Evolutionary conservation across 2,888 invertebrate species (phyloP), one percentile per base, ranked within the genome.

Genomic region (Dioctria linearis): DNA sequence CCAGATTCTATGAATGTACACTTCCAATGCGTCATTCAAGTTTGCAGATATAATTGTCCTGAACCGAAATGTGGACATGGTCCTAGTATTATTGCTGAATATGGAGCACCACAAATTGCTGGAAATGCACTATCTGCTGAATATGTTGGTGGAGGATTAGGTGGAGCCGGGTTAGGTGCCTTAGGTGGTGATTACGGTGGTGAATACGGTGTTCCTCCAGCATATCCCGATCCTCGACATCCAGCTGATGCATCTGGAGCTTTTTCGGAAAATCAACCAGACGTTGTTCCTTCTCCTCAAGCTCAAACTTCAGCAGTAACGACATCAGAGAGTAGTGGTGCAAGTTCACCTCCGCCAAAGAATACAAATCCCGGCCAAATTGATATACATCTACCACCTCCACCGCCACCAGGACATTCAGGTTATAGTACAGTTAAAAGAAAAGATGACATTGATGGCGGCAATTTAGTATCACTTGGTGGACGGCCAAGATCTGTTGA

Each of bases 1-100:
- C 97, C 97, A 2, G 97, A 97, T 88, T 96, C 96, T 9, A 97
- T 97, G 97, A 97, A 97, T 88, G 97, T 97, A 3, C 97, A 97
- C 91, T 97, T 97, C 94, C 97, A 97, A 88, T 97, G 97, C 87
- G 96, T 97, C 63, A 97, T 97, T 85, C 97, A 97, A 90, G 97
- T 97, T 3, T 97, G 97, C 86, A 92, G 97, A 85, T 96, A 96
- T 88, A 96, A 97, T 87, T 97, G 97, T 85, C 97, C 97, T 2
- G 96, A 97, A 86, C 96, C 96, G 3, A 96, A 96, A 89, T 97
- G 97, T 88, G 94, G 91, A 46, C 91, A 93, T 82, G 89, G 92
- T 40, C 87, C 92, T 66, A 91, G 93, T 81, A 89, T 90, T 25
- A 90, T 90, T 51, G 93, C 93, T 82, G 94, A 94, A 86, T 94